Evolutionary conservation across 37 sponge, comb jelly and placozoan species (phyloP), one percentile per base, ranked within the genome.

Genomic region (Axinella damicornis): DNA sequence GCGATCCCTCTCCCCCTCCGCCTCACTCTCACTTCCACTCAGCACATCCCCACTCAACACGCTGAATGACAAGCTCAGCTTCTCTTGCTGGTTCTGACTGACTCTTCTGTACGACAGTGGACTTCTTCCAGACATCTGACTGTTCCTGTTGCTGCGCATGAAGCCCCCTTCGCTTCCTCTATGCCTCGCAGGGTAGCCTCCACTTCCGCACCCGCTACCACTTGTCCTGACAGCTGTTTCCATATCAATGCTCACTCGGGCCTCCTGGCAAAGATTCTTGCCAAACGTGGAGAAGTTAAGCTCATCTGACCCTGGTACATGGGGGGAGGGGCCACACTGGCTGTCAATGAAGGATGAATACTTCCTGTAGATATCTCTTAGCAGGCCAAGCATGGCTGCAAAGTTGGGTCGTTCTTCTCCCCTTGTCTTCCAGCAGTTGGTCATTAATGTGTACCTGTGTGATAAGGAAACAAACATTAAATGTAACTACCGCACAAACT

Each of bases 371-470:
- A 74, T 36, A 17, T 40, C 25, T 33, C 69, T 55, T 17, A 85
- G 63, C 34, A 59, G 62, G 28, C 53, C 14, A 25, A 65, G 22
- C 17, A 90, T 18, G 11, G 77, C 36, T 36, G 69, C 27, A 65
- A 92, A 92, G 59, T 68, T 72, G 13, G 89, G 93, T 57, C 89
- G 59, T 35, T 64, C 30, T 55, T 84, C 80, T 20, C 69, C 60
- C 32, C 27, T 64, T 31, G 56, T 39, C 5, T 52, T 57, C 89
- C 93, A 92, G 72, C 93, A 92, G 19, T 33, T 71, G 17, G 17
- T 28, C 58, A 92, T 35, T 57, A 92, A 58, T 18, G 54, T 22
- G 53, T 87, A 69, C 38, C 89, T 88, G 33, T 9, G 66, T 6
- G 32, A 0, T 5, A 67, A 17, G 62, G 21, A 65, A 69, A 71